A percentile compares a stretch with the other conserved stretches of the same genome.
Evolutionary conservation across 1,140 invertebrate genomes (phyloP).

Genomic region (Drosophila eugracilis): DNA sequence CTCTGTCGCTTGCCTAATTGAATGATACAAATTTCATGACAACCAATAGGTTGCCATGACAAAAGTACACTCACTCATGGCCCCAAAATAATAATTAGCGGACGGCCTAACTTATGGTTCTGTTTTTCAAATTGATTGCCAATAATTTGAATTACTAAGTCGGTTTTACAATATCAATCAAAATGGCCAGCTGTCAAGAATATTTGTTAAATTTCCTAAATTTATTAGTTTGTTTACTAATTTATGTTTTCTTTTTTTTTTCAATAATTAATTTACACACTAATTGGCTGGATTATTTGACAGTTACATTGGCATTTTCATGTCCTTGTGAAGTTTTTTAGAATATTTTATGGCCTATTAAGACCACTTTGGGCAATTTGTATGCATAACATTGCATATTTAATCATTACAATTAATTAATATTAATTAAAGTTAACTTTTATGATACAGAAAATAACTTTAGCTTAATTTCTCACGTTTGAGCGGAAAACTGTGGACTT

Average conservation of each 20-base stretch:
- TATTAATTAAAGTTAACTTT: conserved; percentile 1
- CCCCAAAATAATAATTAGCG: conserved; percentile 35
- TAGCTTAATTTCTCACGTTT: no score
- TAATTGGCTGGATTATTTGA: background rate
- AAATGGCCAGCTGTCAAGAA: conserved; percentile 2
- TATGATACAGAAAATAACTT: background rate
- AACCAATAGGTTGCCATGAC: conserved; percentile 22
- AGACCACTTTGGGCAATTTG: conserved; percentile 11
- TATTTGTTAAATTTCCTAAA: conserved; percentile 1
- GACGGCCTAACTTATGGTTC: conserved; percentile 20
- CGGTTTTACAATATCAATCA: conserved; percentile 17
- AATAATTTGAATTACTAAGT: conserved; percentile 20
- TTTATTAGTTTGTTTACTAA: background rate
- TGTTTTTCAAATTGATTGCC: conserved; percentile 14
- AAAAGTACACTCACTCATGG: no score
- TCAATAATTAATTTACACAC: background rate
- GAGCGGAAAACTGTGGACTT: no score
- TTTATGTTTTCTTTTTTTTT: conserved; percentile 1
- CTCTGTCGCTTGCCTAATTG: conserved; percentile 43
- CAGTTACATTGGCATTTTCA: background rate
- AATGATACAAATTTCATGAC: conserved; percentile 53
- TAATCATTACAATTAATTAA: conserved; percentile 22
- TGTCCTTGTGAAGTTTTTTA: background rate
- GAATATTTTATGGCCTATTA: conserved; percentile 1
- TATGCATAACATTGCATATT: conserved; percentile 1